Base-by-base conservation (phyloP, 2,888 invertebrate species). In the Eilema griseolum region DNA sequence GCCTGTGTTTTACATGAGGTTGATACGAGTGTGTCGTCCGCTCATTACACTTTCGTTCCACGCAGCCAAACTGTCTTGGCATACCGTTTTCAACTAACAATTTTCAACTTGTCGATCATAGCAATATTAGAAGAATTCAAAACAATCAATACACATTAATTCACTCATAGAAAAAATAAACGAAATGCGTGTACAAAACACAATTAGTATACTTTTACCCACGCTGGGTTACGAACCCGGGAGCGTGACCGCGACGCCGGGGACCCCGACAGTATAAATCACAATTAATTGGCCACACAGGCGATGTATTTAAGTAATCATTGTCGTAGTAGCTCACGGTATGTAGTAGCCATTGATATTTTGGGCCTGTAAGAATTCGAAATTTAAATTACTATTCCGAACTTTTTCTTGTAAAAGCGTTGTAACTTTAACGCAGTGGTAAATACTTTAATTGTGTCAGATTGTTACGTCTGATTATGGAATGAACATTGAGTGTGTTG, bases 201-300 rank as follows among this genome's bases (percentile, higher is more conserved):
- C 41, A 69, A 61, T 64, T 63, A 59, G 37, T 67, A 23, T 24
- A 75, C 59, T 77, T 75, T 67, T 67, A 64, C 61, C 61, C 57
- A 33, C 41, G 56, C 46, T 24, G 64, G 65, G 72, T 64, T 57
- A 59, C 41, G 46, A 60, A 62, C 69, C 67, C 37, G 20, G 28
- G 59, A 57, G 64, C 60, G 59, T 65, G 68, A 37, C 69, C 66
- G 41, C 31, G 61, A 31, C 61, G 67, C 64, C 75, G 71, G 69
- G 71, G 73, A 74, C 78, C 76, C 73, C 72, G 72, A 66, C 64
- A 64, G 64, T 61, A 73, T 76, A 79, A 73, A 78, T 81, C 77
- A 79, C 61, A 76, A 72, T 69, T 74, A 76, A 76, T 74, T 69
- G 64, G 66, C 66, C 67, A 66, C 72, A 60, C 52, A 66, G 61